Evolutionary conservation across 2,113 vertebrate species (phyloP), one percentile per base, ranked within the genome.

Genomic region (Microcebus ravelobensis): DNA sequence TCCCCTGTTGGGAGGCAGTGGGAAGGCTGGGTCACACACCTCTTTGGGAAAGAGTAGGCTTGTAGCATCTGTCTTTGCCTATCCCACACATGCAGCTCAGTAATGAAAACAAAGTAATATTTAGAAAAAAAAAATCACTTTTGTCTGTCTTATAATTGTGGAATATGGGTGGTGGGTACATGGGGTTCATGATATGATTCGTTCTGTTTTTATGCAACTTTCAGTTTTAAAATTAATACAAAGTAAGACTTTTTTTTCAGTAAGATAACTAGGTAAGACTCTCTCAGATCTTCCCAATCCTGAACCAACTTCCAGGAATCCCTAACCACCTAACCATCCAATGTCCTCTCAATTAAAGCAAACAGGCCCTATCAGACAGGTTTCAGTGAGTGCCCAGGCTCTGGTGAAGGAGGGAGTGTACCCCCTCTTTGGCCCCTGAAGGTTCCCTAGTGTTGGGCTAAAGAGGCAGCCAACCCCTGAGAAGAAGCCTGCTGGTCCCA

Each of bases 141-240:
- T 45, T 57, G 34, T 95, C 76, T 93, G 39, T 84, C 45, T 65
- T 96, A 65, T 77, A 89, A 59, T 39, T 86, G 34, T 31, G 93
- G 79, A 76, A 89, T 93, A 61, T 48, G 45, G 50, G 42, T 68
- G 71, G 90, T 52, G 29, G 25, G 74, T 63, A 83, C 7, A 27
- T 0, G 5, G 29, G 6, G 25, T 79, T 77, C 68, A 17, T 14
- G n/a, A 86, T 36, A 89, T 25, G 77, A 39, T 79, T 86, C 85
- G 95, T 83, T 77, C 76, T 63, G 63, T 20, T 39, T 77, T 52
- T 73, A 34, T 52, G 25, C 89, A 34, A 42, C 27, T 50, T 31
- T 45, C 61, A 59, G 45, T 52, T 92, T 96, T 91, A 50, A 36
- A 71, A 83, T 48, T 68, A 57, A 80, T 50, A 23, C 90, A 84